Conservation (phyloP, 2,888 invertebrate genomes). For the Dorcus parallelipipedus region DNA sequence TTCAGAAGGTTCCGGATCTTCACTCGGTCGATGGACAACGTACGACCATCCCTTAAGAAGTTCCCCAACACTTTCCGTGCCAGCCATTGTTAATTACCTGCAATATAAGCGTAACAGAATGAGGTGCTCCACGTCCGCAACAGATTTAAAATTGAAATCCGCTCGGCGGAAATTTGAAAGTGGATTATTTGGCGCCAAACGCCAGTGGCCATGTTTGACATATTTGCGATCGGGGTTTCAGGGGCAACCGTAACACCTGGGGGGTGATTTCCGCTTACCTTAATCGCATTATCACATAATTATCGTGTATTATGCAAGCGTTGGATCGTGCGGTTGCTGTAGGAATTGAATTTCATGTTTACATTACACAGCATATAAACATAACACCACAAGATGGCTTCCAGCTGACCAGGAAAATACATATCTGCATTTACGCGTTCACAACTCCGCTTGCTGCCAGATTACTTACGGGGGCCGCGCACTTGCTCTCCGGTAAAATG, state of each 20-base stretch:
- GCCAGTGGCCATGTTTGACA: conserved; percentile 10
- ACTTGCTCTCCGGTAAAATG: no score
- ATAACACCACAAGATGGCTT: conserved; percentile 45
- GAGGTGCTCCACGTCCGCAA: background rate
- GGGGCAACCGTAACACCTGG: background rate
- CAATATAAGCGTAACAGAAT: conserved; percentile 3
- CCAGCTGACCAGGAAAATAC: conserved; percentile 40
- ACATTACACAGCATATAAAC: conserved; percentile 39
- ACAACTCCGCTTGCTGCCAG: conserved; percentile 6
- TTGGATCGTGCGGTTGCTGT: conserved; percentile 14
- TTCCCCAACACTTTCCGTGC: conserved; percentile 46
- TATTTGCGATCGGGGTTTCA: background rate
- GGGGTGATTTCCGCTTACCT: conserved; percentile 5
- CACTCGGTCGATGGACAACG: conserved; percentile 57
- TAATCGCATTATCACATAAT: conserved; percentile 6
- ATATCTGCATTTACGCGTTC: conserved; percentile 18
- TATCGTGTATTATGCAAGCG: conserved; percentile 3
- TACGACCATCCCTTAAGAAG: conserved; percentile 54
- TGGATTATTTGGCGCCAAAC: conserved; percentile 14
- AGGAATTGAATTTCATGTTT: conserved; percentile 45
- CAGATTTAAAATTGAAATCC: background rate
- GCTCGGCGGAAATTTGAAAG: conserved; percentile 9
- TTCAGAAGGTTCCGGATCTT: conserved; percentile 61
- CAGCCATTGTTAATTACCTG: conserved; percentile 40
- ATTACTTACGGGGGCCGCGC: no score